Evolutionary conservation across 2,888 invertebrate species (phyloP).

Genomic region (Colletes collaris): DNA sequence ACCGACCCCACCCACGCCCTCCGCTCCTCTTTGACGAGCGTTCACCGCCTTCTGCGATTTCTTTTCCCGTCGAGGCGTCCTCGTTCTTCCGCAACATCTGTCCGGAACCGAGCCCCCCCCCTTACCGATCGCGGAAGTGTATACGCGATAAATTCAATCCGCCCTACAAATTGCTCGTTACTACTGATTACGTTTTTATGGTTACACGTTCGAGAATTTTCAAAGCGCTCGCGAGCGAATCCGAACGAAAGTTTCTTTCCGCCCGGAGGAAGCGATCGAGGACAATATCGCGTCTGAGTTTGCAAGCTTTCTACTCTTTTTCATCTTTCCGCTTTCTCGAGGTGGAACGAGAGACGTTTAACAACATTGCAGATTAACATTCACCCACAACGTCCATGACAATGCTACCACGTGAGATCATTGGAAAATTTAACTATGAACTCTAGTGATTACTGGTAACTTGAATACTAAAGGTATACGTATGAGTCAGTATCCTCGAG

Average conservation of each 20-base stretch:
- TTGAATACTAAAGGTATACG: too few species aligned
- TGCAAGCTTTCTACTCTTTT: neutral
- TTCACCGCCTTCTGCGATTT: conserved; percentile 43
- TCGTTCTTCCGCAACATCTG: conserved; percentile 49
- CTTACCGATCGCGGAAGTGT: conserved; percentile 42
- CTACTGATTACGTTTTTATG: conserved; percentile 39
- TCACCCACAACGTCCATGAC: too few species aligned
- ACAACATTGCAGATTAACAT: too few species aligned
- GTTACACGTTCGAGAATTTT: neutral
- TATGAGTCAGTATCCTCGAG: too few species aligned
- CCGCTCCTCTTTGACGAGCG: conserved; percentile 33
- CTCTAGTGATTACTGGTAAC: too few species aligned
- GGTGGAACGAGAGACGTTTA: too few species aligned
- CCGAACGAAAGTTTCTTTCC: neutral
- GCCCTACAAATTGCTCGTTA: conserved; percentile 62
- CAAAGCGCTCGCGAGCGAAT: neutral
- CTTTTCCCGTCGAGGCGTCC: conserved; percentile 24
- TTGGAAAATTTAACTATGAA: too few species aligned
- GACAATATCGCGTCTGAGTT: neutral
- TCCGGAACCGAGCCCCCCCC: conserved; percentile 18
- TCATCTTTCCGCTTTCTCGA: neutral
- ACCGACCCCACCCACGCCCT: conserved; percentile 12
- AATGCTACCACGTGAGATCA: too few species aligned
- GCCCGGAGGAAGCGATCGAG: too few species aligned
- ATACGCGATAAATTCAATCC: conserved; percentile 74